Evolutionary conservation across 1,140 invertebrate genomes (phyloP), one percentile per base, ranked within the genome.

Genomic region (Drosophila takahashii): DNA sequence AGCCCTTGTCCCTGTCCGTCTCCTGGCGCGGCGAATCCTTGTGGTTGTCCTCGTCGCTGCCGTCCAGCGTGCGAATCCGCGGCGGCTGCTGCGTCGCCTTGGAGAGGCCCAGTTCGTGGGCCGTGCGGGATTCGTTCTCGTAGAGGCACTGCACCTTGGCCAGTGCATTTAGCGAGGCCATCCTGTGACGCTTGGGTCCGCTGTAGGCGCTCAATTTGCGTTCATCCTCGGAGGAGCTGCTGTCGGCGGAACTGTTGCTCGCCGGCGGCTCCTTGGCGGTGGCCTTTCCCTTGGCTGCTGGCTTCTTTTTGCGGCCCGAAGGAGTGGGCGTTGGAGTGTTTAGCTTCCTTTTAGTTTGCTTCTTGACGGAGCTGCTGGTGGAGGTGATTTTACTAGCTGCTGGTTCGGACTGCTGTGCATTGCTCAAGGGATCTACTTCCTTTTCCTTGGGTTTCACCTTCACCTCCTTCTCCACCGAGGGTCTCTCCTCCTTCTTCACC

Each of bases 71-170:
- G 1, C 91, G 77, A 9, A 92, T 92, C 11, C 80, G 77, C 4
- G 90, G 90, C 16, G 90, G 89, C 22, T 90, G 71, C 29, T 92
- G 87, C 1, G 87, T 90, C 10, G 90, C 87, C 52, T 92, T 92
- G 3, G 90, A 91, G 3, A 94, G 81, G 1, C 94, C 94, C 66
- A 94, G 64, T 71, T 94, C 94, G 65, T 96, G 94, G 76, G 95
- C 95, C 3, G 95, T 95, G 48, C 95, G 93, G 41, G 95, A 95
- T 92, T 98, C 97, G 90, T 98, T 97, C 92, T 98, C 97, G 79
- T 97, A 98, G 11, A 98, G 93, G 90, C 97, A 97, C 90, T 98
- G 97, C 32, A 98, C 97, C 93, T 98, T 98, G n/a, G 97, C 97
- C 77, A 96, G 92, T 0, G 97, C 97, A 92, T 98, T 98, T 15